Base-by-base conservation (phyloP, 2,797 vertebrate genomes). In the Pteronotus mesoamericanus region DNA sequence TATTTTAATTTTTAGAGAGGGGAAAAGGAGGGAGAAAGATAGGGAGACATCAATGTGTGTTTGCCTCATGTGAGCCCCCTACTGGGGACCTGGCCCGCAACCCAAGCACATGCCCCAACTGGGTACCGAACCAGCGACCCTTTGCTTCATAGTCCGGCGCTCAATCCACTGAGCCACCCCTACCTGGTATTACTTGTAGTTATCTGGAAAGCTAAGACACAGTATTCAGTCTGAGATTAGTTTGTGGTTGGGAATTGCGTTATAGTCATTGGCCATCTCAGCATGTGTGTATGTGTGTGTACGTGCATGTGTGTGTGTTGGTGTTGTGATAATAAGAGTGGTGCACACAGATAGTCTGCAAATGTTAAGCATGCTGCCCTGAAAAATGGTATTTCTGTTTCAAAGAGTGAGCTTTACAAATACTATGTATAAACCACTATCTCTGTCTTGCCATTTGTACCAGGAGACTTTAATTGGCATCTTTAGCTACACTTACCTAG, bases 271-370 rank as follows among this genome's bases (percentile, higher is more conserved):
- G n/a, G 16, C 37, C 34, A 19, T 18, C 29, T 24, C 51, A 64
- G 94, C 5, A 1, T 71, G 79, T 3, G 11, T 2, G 5, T 5
- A 12, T 14, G 16, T 26, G 14, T 14, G 12, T 29, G 29, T 26
- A 18, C 66, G 37, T 6, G 14, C 8, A 4, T 19, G 4, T n/a
- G 1, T 9, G 4, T 11, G 72, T 21, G 6, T 39, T 3, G 4
- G 14, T 51, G 44, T 6, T 77, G 48, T 24, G 21, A 32, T 44
- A 29, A 57, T 59, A 77, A 83, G 80, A 21, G 29, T 39, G 16
- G 0, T 68, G 18, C 11, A 8, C n/a, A 10, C 1, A 10, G n/a
- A 78, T 9, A 18, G 42, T 83, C 29, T 78, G 48, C 26, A 66
- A 11, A n/a, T 75, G 37, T 1, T 10, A 37, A 42, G 15, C 39